Conservation (phyloP, 1,140 invertebrate species). For the Drosophila orena region DNA sequence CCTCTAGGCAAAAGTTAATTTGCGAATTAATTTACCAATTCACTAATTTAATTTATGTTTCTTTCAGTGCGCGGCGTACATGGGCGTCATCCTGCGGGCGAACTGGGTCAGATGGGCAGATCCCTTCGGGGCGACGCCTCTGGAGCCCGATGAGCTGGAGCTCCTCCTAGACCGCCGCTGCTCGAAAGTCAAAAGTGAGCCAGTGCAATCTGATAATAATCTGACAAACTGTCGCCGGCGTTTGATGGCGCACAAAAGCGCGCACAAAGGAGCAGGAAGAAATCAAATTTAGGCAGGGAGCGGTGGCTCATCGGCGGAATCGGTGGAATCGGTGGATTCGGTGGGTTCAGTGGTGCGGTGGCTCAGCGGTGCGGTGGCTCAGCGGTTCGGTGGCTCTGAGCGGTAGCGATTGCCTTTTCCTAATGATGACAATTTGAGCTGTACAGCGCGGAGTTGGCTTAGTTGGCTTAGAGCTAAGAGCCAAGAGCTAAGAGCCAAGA, state of each 20-base stretch:
- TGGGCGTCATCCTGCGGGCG: slow-evolving; percentile 41
- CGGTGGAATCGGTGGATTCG: neutral
- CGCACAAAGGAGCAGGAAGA: slow-evolving; percentile 80
- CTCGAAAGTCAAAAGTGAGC: slow-evolving; percentile 80
- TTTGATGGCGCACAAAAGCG: slow-evolving; percentile 77
- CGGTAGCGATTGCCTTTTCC: slow-evolving; percentile 81
- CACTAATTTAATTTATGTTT: too few species aligned
- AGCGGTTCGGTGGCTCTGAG: slow-evolving; percentile 44
- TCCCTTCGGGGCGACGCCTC: slow-evolving; percentile 62
- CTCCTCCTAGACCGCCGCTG: slow-evolving; percentile 54
- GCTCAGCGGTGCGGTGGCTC: slow-evolving; percentile 1
- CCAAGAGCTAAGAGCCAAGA: neutral
- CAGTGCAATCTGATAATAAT: slow-evolving; percentile 84
- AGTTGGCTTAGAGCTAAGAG: slow-evolving; percentile 13
- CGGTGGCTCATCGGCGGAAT: slow-evolving; percentile 32
- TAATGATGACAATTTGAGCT: slow-evolving; percentile 84
- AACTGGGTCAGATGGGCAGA: slow-evolving; percentile 61
- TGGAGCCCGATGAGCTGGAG: slow-evolving; percentile 32
- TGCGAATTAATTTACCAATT: too few species aligned
- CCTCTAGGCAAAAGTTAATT: too few species aligned
- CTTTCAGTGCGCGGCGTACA: slow-evolving; percentile 2
- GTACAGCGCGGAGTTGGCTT: slow-evolving; percentile 17
- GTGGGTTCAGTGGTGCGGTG: neutral
- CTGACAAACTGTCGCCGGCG: slow-evolving; percentile 84
- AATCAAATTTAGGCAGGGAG: slow-evolving; percentile 78